Base-by-base conservation (phyloP, 2,797 vertebrate genomes). In the Tympanoctomys barrerae region DNA sequence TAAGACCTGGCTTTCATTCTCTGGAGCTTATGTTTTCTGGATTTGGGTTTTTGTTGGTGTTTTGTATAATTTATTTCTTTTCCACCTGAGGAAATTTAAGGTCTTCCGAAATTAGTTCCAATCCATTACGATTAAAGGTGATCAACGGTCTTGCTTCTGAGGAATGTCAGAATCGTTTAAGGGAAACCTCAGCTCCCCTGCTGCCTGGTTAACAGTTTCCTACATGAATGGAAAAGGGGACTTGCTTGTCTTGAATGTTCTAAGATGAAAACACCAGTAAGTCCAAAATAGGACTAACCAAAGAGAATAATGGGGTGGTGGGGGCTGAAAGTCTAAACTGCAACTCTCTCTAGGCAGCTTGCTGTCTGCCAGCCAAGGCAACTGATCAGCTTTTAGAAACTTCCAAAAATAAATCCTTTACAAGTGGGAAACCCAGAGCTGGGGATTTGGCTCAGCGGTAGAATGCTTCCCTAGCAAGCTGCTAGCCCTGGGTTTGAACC, bases 11-110 rank as follows among this genome's bases (percentile, higher is more conserved):
- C 75, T 96, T 98, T 84, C 91, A 88, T 42, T 93, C 87, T 89
- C 90, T 33, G 24, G 75, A 95, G 87, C 91, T 97, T 97, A 95
- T 96, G 96, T 88, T 96, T 95, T 82, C 90, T 95, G 59, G 64
- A 89, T 83, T 28, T 90, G 62, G 24, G 49, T 3, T 94, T 96
- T 94, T 95, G 73, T 95, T 92, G 82, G n/a, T 96, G 89, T 94
- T 97, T 88, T 88, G 80, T 91, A 57, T 94, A n/a, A 96, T 97
- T 94, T 97, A 96, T 96, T 96, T 97, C 88, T 84, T 97, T 97
- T 97, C 75, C 93, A 94, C 75, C 12, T 96, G 91, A 96, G 87
- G 81, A 92, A 95, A 94, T 49, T 68, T 80, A 71, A 39, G 88
- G 93, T 91, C 87, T 92, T 96, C 79, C 84, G 87, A 94, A 97